A percentile compares a stretch with the other conserved stretches of the same genome.
phyloP scores from a whole-genome alignment of 1,140 invertebrate genomes.

The Magallana ariakensis region DNA sequence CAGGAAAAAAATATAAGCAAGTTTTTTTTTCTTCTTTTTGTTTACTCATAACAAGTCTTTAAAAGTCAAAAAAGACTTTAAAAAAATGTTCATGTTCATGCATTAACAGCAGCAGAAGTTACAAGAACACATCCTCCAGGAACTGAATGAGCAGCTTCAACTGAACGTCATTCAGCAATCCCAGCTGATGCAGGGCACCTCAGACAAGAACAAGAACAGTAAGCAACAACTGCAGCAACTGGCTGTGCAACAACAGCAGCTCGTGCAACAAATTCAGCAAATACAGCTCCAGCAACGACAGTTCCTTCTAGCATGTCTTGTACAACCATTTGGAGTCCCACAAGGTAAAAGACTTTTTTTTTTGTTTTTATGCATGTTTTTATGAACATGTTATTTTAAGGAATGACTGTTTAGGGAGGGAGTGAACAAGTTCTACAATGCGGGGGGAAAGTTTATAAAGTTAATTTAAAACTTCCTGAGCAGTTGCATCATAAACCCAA shows the following conservation, averaged over 20 bases:
- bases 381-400: too few species aligned
- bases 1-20: not conserved
- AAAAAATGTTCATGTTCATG: not conserved
- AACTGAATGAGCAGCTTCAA: constrained; percentile 89
- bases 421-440: too few species aligned
- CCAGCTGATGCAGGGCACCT: constrained; percentile 86
- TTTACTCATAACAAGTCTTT: not conserved
- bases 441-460: too few species aligned
- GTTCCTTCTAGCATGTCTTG: constrained; percentile 83
- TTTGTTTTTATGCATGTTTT: not conserved
- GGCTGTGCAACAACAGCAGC: constrained; percentile 88
- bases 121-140: constrained; percentile 87
- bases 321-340: constrained; percentile 69
- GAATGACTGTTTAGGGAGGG: too few species aligned
- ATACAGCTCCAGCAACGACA: constrained; percentile 87
- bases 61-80: too few species aligned
- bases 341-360: constrained; percentile 64
- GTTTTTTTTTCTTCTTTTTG: not conserved
- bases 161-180: constrained; percentile 87
- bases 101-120: constrained; percentile 82
- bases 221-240: constrained; percentile 86
- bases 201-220: constrained; percentile 81
- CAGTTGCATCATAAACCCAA: too few species aligned
- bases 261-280: constrained; percentile 88
- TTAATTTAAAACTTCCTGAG: too few species aligned